phyloP scores from a whole-genome alignment of 37 sponge, comb jelly and placozoan genomes.

The Ephydatia muelleri region DNA sequence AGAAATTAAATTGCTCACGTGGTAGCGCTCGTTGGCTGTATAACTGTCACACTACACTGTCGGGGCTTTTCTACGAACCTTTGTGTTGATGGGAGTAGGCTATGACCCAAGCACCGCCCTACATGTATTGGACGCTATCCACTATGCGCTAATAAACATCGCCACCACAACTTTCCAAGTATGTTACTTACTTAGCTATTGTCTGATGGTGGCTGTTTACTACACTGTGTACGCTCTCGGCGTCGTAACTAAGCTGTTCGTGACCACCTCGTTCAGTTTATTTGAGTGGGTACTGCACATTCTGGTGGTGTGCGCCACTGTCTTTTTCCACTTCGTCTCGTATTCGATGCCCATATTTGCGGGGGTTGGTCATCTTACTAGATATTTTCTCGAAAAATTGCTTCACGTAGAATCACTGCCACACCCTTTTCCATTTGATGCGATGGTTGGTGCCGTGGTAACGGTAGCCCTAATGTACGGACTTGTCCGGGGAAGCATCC shows the following conservation, averaged over 20 bases:
- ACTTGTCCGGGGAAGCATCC: not conserved
- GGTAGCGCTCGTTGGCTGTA: no score
- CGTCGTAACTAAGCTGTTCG: not conserved
- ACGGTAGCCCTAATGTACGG: not conserved
- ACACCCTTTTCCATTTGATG: slow-evolving; percentile 4
- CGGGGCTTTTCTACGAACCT: not conserved
- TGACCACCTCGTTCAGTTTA: not conserved
- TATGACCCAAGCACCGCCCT: not conserved
- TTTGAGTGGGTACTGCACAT: not conserved
- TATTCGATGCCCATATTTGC: not conserved
- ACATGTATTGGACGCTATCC: not conserved
- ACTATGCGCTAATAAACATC: not conserved
- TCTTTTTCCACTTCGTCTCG: not conserved
- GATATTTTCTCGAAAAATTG: not conserved
- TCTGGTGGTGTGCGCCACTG: not conserved
- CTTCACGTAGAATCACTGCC: slow-evolving; percentile 2
- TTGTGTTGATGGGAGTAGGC: not conserved
- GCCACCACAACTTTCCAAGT: not conserved
- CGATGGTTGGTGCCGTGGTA: not conserved
- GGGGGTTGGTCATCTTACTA: not conserved
- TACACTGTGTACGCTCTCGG: not conserved
- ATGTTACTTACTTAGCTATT: no score
- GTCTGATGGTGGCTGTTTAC: not conserved
- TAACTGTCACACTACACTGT: not conserved
- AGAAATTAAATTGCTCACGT: no score